Base-by-base conservation (phyloP, 2,113 vertebrate species). In the Thinocorus orbignyianus region DNA sequence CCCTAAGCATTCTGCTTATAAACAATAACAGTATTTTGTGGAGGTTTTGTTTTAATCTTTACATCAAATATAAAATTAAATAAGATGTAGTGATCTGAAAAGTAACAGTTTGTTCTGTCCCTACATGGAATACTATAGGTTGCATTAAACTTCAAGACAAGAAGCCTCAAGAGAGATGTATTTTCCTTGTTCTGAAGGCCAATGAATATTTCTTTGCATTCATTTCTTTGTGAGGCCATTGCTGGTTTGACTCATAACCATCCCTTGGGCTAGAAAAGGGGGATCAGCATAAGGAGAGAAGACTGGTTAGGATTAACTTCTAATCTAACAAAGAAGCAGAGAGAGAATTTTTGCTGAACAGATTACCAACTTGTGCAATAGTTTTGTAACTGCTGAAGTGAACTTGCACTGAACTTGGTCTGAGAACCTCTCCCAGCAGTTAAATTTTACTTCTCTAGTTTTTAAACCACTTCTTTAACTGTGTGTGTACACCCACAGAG, bases 261-360 rank as follows among this genome's bases (percentile, higher is more conserved):
- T 84, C 15, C 25, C 88, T 92, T 57, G 8, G 42, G 49, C 54
- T 93, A 51, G 81, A 61, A 54, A 35, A 54, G 20, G 54, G 39
- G 11, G 35, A 61, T 86, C 9, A 22, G 46, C 20, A 8, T 66
- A 78, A 92, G 49, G 46, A 87, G 54, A 78, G 30, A 48, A 17
- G 31, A 69, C 44, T 89, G 4, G 24, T n/a, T 79, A 72, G 86
- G 37, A 81, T 96, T 93, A 87, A 80, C 9, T 91, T 96, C 54
- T 87, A 91, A 86, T 96, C 91, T 93, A 71, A 81, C 61, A 70
- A 54, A 86, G 33, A 84, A 94, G 20, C 60, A 42, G 54, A n/a
- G 62, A 18, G 70, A 49, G 20, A 42, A 37, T 26, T 90, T 69
- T 73, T 76, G 24, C 54, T 30, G 49, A 64, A 35, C 57, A 66